phyloP scores from a whole-genome alignment of 1,140 invertebrate genomes.

The Plutomurus gul region DNA sequence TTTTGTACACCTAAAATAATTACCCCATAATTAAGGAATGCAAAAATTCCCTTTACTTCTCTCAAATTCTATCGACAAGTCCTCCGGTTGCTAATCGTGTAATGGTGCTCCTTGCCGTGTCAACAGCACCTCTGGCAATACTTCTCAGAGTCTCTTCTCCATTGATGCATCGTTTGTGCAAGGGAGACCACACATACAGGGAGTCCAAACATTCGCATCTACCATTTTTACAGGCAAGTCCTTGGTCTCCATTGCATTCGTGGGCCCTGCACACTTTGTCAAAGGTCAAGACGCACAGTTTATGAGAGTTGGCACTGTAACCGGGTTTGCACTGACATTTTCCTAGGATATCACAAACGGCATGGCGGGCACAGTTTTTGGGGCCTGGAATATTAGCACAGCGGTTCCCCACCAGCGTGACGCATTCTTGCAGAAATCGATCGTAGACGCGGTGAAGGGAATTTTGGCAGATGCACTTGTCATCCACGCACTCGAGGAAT shows the following conservation, averaged over 20 bases:
- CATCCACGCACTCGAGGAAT: background rate
- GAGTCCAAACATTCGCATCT: slow-evolving; percentile 33
- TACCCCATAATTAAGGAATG: too few relatives aligned
- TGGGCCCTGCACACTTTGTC: background rate
- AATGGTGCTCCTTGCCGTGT: background rate
- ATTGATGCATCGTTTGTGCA: slow-evolving; percentile 14
- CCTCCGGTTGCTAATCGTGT: background rate
- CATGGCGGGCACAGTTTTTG: background rate
- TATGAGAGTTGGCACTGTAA: slow-evolving; percentile 1
- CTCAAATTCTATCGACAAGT: background rate
- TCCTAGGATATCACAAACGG: slow-evolving; percentile 21
- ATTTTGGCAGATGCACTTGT: slow-evolving; percentile 31
- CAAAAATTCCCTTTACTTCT: too few relatives aligned
- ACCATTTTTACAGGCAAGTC: slow-evolving; percentile 25
- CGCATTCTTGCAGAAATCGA: background rate
- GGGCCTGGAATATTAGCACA: background rate
- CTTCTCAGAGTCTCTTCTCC: slow-evolving; percentile 16
- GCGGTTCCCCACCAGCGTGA: slow-evolving; percentile 9
- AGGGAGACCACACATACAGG: background rate
- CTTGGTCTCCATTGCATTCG: slow-evolving; percentile 31
- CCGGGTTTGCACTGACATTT: slow-evolving; percentile 24
- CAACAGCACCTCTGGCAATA: background rate
- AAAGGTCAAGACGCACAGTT: background rate
- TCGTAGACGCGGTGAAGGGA: slow-evolving; percentile 22
- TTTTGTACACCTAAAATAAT: too few relatives aligned